These are phyloP conservation scores for Scaptomyza flava DNA, from an alignment of 2,888 invertebrate species.

Conservation along the genomic window DNA sequence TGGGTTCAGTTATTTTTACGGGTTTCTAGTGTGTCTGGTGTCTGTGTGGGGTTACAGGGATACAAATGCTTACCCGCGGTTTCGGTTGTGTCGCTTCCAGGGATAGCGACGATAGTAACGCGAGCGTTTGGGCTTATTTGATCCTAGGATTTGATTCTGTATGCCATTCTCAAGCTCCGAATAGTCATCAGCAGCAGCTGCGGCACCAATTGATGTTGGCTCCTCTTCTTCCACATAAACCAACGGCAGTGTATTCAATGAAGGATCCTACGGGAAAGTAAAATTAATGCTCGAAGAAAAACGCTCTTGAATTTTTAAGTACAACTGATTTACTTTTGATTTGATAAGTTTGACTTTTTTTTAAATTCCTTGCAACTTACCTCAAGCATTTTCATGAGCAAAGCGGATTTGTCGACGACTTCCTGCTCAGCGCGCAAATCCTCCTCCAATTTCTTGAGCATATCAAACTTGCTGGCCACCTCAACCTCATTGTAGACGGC, in stretches of 20 bases:
- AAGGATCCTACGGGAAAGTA: constrained; percentile 77
- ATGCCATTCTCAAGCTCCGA: constrained; percentile 51
- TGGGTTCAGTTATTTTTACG: background rate
- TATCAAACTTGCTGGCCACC: constrained; percentile 79
- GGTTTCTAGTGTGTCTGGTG: constrained; percentile 1
- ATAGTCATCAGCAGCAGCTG: constrained; percentile 46
- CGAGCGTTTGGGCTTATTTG: constrained; percentile 85
- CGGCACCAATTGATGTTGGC: constrained; percentile 35
- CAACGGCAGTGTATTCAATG: constrained; percentile 81
- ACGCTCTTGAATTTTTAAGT: background rate
- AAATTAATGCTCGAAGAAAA: background rate
- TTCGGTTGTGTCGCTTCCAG: constrained; percentile 87
- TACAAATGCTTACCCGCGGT: constrained; percentile 81
- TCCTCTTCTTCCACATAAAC: constrained; percentile 83
- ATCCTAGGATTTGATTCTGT: constrained; percentile 46
- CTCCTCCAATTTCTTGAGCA: constrained; percentile 81
- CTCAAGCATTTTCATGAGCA: constrained; percentile 84
- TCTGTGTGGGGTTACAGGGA: background rate
- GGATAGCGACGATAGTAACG: constrained; percentile 87
- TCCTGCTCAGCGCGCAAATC: constrained; percentile 83
- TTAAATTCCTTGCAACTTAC: constrained; percentile 51
- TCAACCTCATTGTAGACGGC: constrained; percentile 80
- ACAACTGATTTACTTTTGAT: background rate
- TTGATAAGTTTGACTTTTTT: background rate
- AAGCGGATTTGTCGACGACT: constrained; percentile 83